Evolutionary conservation across 2,797 vertebrate genomes (phyloP).

Genomic region (Pseudochirops corinnae): DNA sequence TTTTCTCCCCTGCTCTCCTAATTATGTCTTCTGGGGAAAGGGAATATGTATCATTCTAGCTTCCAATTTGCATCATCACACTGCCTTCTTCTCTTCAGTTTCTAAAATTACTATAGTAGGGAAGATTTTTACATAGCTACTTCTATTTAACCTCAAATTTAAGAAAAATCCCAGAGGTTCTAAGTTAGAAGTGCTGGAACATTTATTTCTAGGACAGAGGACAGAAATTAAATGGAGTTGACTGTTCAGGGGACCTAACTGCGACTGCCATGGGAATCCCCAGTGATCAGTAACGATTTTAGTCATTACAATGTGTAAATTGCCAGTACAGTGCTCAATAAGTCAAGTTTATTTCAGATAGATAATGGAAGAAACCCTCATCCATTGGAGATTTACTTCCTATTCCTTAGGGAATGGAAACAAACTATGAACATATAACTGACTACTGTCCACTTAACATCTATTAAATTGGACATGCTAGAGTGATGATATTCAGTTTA

Average conservation of each 20-base stretch:
- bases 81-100: neutral
- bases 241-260: slow-evolving; percentile 29
- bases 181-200: slow-evolving; percentile 65
- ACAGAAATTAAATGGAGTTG: slow-evolving; percentile 66
- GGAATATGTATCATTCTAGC: slow-evolving; percentile 30
- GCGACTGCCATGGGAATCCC: slow-evolving; percentile 59
- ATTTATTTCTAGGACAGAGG: slow-evolving; percentile 62
- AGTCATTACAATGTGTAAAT: slow-evolving; percentile 63
- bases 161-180: slow-evolving; percentile 58
- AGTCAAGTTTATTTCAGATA: slow-evolving; percentile 64
- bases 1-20: neutral
- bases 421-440: neutral
- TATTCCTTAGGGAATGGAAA: slow-evolving; percentile 15
- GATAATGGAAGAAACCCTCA: slow-evolving; percentile 35
- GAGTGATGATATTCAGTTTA: neutral
- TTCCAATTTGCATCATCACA: neutral
- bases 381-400: slow-evolving; percentile 59
- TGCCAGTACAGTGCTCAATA: slow-evolving; percentile 67
- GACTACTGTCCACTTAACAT: neutral
- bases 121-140: slow-evolving; percentile 62
- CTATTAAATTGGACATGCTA: neutral
- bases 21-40: slow-evolving; percentile 5
- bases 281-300: slow-evolving; percentile 64
- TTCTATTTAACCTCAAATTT: slow-evolving; percentile 70
- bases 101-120: slow-evolving; percentile 55